Base-by-base conservation (phyloP, 2,797 vertebrate genomes). In the Syngnathus acus region DNA sequence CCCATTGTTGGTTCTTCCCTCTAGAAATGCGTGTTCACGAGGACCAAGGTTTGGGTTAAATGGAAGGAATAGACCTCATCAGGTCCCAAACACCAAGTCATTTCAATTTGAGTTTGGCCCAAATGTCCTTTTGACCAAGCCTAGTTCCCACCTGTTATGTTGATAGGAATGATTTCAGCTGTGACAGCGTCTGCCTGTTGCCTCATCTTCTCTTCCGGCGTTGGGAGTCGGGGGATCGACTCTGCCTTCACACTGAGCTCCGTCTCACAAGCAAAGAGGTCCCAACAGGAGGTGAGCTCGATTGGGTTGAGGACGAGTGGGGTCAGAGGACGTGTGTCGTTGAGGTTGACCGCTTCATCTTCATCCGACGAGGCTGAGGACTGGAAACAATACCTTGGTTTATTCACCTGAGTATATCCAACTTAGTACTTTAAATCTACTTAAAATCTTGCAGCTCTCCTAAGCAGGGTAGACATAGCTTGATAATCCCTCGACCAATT, bases 181-280 rank as follows among this genome's bases (percentile, higher is more conserved):
- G 90, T 87, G 50, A 99, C 89, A 0, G 92, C 81, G 74, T 93
- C 90, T 0, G 95, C 94, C 69, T 95, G 93, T 66, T 87, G 92
- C 64, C 94, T 90, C 93, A 96, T 97, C 82, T 89, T 94, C 88
- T 99, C 94, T 82, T 99, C 96, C 0, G 97, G 97, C 0, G 97
- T 99, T 5, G 96, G 97, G 71, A 99, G 88, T 0, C 93, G 92
- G 17, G 91, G 82, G 9, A 87, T 88, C 64, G 84, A 88, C 90
- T 95, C 94, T 9, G 87, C 90, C 38, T 92, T 79, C 43, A 42
- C 8, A 0, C 48, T 1, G 1, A 38, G 47, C 11, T 51, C 63
- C 0, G 65, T 65, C 39, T 78, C 73, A 1, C 45, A 39, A 4
- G 58, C 82, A 23, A 92, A 88, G 72, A 90, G 87, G 59, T 94